Conservation (phyloP, 2,113 vertebrate genomes). For the Desmodus rotundus region DNA sequence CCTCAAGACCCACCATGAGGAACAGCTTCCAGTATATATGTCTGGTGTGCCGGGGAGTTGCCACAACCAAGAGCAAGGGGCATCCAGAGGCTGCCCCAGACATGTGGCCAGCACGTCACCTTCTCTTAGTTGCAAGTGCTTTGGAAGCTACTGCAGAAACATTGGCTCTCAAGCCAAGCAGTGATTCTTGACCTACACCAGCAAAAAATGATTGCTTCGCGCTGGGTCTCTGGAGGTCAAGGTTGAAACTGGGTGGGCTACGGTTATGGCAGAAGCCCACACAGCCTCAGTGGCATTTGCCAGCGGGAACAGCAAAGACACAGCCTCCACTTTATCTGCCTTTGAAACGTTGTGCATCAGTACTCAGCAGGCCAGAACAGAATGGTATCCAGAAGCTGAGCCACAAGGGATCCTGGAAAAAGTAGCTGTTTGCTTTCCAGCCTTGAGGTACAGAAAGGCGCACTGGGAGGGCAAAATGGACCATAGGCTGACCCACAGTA, state of each 20-base stretch:
- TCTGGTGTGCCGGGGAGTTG: no score
- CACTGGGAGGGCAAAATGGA: neutral
- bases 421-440: neutral
- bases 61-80: neutral
- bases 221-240: neutral
- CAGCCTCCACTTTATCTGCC: neutral
- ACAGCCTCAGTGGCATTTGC: neutral
- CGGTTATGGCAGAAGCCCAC: neutral
- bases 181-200: neutral
- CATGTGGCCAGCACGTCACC: rapidly evolving
- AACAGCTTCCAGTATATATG: neutral
- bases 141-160: neutral
- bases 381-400: neutral
- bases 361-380: neutral
- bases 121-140: neutral
- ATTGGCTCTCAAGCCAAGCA: neutral
- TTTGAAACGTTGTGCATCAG: neutral
- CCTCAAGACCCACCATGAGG: neutral
- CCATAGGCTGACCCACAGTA: rapidly evolving
- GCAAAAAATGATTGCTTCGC: neutral
- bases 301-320: neutral
- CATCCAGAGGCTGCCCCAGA: neutral
- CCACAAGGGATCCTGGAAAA: neutral
- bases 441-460: neutral
- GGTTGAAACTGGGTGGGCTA: neutral